Evolutionary conservation across 2,888 invertebrate species (phyloP).

Genomic region (Megastigmus dorsalis): DNA sequence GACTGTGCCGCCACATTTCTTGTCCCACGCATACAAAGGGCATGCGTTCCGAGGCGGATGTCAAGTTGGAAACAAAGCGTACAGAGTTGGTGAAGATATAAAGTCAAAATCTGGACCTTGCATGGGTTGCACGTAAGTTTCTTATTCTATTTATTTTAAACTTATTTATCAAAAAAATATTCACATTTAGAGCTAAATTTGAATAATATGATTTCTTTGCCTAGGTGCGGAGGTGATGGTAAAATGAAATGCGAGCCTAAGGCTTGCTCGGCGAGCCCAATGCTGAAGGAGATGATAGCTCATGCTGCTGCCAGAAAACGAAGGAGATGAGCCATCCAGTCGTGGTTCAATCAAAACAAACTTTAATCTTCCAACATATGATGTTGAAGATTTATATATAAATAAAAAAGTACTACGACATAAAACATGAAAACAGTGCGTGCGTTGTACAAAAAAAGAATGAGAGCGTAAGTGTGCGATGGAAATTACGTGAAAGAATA

Average conservation of each 20-base stretch:
- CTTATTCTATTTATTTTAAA: constrained; percentile 1
- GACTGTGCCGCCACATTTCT: constrained; percentile 88
- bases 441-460: constrained; percentile 55
- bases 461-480: constrained; percentile 64
- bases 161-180: constrained; percentile 1
- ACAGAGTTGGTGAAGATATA: constrained; percentile 90
- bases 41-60: constrained; percentile 86
- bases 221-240: constrained; percentile 92
- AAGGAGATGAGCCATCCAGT: constrained; percentile 79
- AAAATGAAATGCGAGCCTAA: constrained; percentile 96
- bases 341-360: constrained; percentile 44
- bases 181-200: too few species aligned
- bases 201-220: constrained; percentile 61
- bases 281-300: constrained; percentile 92
- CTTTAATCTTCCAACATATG: constrained; percentile 47
- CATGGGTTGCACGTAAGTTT: constrained; percentile 93
- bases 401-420: constrained; percentile 45
- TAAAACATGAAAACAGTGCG: constrained; percentile 51
- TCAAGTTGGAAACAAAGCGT: constrained; percentile 89
- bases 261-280: constrained; percentile 91
- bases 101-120: constrained; percentile 93
- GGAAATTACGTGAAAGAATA: constrained; percentile 67
- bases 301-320: constrained; percentile 85
- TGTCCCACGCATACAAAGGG: constrained; percentile 86
- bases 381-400: constrained; percentile 35